Evolutionary conservation across 2,113 vertebrate species (phyloP), one percentile per base, ranked within the genome.

Genomic region (Hyperopisus bebe): DNA sequence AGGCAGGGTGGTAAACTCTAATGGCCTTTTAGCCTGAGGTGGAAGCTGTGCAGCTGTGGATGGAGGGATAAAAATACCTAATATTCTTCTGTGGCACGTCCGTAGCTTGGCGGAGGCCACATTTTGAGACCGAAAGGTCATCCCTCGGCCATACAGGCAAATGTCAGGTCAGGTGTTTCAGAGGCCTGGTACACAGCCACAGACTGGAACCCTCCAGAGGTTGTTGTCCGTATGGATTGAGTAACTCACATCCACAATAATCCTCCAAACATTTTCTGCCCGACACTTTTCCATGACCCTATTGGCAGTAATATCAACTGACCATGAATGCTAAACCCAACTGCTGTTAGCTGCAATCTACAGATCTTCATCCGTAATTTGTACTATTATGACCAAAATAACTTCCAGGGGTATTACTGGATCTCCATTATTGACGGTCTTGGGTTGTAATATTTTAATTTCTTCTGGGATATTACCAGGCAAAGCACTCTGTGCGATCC

Each of bases 21-120:
- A 95, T 95, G 96, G 94, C 94, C 92, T 92, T 93, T 92, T 94
- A 94, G 94, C 94, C 92, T 85, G 90, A 88, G 92, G 94, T 93
- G 93, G 93, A 90, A 93, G 92, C 94, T 94, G 92, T 95, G 93
- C 95, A 96, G 95, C 94, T 95, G 95, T 92, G 94, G 94, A 95
- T 91, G 92, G 89, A 90, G 31, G 74, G 91, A 94, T 96, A 95
- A 94, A 96, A 95, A 96, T 96, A 96, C 90, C 91, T 39, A 80
- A 92, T 92, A 89, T 93, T 95, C 93, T 93, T 92, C 91, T 92
- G 93, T 94, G 93, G 91, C 90, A 93, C 58, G 5, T 3, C 13
- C 48, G n/a, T 24, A 58, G 87, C 47, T 5, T 31, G 13, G 10
- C 17, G 8, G 74, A n/a, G 70, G 92, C 77, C 90, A 91, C 92